Percentiles rank a stretch among this genome's conserved stretches.
Evolutionary conservation across 2,888 invertebrate genomes (phyloP).

Genomic region (Carterocephalus palaemon): DNA sequence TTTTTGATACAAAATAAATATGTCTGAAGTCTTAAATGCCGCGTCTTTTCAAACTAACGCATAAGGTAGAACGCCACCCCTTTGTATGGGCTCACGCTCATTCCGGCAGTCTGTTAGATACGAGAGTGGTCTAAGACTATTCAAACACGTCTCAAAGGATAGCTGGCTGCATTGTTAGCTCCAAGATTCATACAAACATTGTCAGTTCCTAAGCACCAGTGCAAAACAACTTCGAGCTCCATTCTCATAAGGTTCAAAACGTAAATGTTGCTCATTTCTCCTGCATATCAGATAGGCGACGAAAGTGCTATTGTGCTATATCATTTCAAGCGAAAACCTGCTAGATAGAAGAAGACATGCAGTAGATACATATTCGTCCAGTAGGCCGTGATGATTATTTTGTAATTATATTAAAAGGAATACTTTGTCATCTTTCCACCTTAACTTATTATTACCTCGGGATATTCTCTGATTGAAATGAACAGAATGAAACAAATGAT

Average conservation of each 20-base stretch:
- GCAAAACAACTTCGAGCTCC: conserved; percentile 12
- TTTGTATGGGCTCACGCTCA: conserved; percentile 14
- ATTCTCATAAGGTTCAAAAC: conserved; percentile 13
- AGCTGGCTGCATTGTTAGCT: conserved; percentile 23
- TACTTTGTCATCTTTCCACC: no score
- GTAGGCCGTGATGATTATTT: no score
- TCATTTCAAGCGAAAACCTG: conserved; percentile 7
- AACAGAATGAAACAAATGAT: no score
- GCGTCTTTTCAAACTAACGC: conserved; percentile 14
- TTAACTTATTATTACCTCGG: no score
- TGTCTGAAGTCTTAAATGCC: conserved; percentile 17
- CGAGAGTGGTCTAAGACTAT: conserved; percentile 24
- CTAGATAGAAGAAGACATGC: background rate
- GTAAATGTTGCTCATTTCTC: conserved; percentile 20
- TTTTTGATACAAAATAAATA: no score
- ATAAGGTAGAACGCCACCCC: conserved; percentile 16
- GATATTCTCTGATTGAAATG: no score
- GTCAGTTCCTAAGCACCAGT: conserved; percentile 1
- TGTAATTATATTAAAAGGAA: no score
- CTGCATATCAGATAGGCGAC: conserved; percentile 14
- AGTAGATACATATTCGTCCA: no score
- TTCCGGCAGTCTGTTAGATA: conserved; percentile 21
- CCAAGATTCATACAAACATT: conserved; percentile 26
- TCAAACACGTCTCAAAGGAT: conserved; percentile 25
- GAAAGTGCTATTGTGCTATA: conserved; percentile 9